phyloP scores from a whole-genome alignment of 2,888 invertebrate genomes.

The Carpatolechia fugitivella region DNA sequence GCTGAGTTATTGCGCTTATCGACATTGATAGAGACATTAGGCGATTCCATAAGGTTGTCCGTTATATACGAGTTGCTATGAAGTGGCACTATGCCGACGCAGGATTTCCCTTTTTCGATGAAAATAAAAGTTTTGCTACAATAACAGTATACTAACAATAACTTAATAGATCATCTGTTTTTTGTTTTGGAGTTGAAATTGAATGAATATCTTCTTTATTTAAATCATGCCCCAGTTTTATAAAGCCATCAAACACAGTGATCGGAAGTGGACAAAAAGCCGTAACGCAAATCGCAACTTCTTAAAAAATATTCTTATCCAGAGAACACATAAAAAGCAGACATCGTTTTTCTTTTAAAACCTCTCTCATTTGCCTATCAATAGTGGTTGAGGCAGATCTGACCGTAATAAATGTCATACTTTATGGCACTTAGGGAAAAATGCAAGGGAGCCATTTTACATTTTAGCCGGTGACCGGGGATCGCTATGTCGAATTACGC shows the following conservation, averaged over 20 bases:
- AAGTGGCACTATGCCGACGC: not conserved
- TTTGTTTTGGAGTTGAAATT: not conserved
- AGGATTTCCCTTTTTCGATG: not conserved
- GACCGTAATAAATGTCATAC: conserved; percentile 80
- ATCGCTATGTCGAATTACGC: conserved; percentile 70
- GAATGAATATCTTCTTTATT: not conserved
- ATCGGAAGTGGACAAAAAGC: conserved; percentile 14
- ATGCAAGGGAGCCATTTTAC: conserved; percentile 79
- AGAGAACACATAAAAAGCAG: conserved; percentile 78
- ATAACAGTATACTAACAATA: too few relatives aligned
- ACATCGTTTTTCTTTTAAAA: conserved; percentile 80
- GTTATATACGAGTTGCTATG: not conserved
- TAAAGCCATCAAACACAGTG: conserved; percentile 16
- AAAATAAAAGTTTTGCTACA: not conserved
- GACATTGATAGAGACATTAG: conserved; percentile 58
- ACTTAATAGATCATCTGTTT: too few relatives aligned
- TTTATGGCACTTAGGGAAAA: conserved; percentile 78
- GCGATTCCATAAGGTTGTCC: conserved; percentile 39
- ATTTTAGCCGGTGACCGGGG: conserved; percentile 74
- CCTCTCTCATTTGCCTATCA: conserved; percentile 80
- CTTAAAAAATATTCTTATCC: conserved; percentile 69
- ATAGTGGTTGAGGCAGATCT: conserved; percentile 78
- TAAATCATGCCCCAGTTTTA: conserved; percentile 4
- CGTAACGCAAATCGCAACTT: conserved; percentile 58
- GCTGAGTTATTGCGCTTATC: conserved; percentile 70